Conservation (phyloP, 2,888 invertebrate species). For the Drosophila pseudotakahashii region DNA sequence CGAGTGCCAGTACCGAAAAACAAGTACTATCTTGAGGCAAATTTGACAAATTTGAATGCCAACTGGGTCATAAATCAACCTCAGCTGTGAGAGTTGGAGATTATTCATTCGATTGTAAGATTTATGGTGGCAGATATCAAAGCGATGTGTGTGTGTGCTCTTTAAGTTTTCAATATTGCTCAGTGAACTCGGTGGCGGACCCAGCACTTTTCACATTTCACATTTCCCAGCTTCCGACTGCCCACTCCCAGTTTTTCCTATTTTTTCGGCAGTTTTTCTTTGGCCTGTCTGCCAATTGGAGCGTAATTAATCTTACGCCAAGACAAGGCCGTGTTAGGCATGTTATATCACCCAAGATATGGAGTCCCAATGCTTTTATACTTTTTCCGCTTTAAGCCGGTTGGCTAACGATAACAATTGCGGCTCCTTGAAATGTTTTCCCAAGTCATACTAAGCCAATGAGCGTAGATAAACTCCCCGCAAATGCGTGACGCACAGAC, state of each 20-base stretch:
- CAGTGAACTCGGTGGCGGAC: conserved; percentile 43
- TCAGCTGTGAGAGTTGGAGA: conserved; percentile 11
- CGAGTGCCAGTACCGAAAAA: background rate
- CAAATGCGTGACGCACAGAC: conserved; percentile 60
- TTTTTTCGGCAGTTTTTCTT: conserved; percentile 40
- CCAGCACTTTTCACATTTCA: conserved; percentile 40
- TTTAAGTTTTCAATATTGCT: conserved; percentile 59
- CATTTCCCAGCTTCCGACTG: conserved; percentile 20
- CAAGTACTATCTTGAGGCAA: conserved; percentile 27
- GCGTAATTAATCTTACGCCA: conserved; percentile 71
- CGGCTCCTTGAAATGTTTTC: conserved; percentile 38
- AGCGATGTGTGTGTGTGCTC: conserved; percentile 27
- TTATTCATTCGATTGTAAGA: conserved; percentile 52
- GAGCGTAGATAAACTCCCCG: conserved; percentile 20
- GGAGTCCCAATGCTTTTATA: conserved; percentile 16
- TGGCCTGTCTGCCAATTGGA: conserved; percentile 56
- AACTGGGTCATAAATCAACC: conserved; percentile 61
- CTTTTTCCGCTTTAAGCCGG: conserved; percentile 44
- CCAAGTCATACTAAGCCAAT: conserved; percentile 56
- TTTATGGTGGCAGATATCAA: conserved; percentile 53
- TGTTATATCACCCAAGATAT: conserved; percentile 49
- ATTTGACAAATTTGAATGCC: conserved; percentile 73
- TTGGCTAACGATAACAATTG: conserved; percentile 32
- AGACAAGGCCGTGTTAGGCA: conserved; percentile 55
- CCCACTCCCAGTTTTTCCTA: background rate